Evolutionary conservation across 2,797 vertebrate genomes (phyloP).

Genomic region (Pipistrellus pygmaeus): DNA sequence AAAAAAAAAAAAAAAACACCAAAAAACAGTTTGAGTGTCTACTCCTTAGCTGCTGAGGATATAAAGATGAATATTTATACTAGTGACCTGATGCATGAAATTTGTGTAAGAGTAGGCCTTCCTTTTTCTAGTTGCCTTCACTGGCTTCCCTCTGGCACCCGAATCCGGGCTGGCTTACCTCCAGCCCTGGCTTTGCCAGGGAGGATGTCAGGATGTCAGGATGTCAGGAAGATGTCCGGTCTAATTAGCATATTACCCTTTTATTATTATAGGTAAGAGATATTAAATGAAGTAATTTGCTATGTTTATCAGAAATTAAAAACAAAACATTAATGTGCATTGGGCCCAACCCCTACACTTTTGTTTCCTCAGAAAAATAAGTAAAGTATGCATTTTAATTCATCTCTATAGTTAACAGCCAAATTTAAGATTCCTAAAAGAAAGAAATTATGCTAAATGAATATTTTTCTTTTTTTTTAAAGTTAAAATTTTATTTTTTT

Average conservation of each 20-base stretch:
- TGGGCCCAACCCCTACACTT: neutral
- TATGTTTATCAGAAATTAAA: neutral
- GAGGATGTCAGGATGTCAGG: too few relatives aligned
- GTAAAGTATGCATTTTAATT: neutral
- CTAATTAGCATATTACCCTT: too few relatives aligned
- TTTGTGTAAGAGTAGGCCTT: too few relatives aligned
- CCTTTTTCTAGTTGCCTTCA: too few relatives aligned
- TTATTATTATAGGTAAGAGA: neutral
- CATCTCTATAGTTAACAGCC: neutral
- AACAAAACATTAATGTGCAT: neutral
- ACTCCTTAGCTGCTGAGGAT: neutral
- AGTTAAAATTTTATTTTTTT: neutral
- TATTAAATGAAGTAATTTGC: neutral
- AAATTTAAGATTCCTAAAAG: conserved; percentile 2
- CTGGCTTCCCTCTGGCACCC: too few relatives aligned
- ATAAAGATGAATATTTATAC: conserved; percentile 12
- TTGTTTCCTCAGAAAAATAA: neutral
- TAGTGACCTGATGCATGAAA: too few relatives aligned
- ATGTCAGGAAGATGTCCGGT: too few relatives aligned
- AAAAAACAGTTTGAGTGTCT: neutral
- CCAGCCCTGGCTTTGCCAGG: too few relatives aligned
- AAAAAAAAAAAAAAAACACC: neutral
- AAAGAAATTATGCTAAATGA: neutral
- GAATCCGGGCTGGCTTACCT: too few relatives aligned
- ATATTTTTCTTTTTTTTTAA: neutral